These are phyloP conservation scores for Ormyrus nitidulus DNA, from an alignment of 2,888 invertebrate species.

Conservation along the genomic window DNA sequence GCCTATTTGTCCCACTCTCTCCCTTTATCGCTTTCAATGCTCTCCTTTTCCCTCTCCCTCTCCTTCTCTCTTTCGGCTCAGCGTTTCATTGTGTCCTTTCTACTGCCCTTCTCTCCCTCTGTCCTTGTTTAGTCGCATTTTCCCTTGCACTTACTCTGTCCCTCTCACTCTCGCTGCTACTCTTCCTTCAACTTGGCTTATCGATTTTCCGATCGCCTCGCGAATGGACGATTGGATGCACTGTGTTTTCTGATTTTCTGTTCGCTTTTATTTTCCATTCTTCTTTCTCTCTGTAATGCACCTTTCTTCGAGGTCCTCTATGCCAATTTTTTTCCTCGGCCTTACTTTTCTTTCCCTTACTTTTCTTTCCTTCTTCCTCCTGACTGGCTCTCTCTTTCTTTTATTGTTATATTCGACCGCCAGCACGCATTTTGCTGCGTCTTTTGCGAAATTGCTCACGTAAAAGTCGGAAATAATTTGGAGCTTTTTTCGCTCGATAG, in stretches of 20 bases:
- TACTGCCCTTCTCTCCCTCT: constrained; percentile 4
- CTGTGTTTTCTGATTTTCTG: constrained; percentile 53
- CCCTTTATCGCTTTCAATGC: constrained; percentile 29
- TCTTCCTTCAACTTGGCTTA: constrained; percentile 51
- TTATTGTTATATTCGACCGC: constrained; percentile 46
- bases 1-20: constrained; percentile 40
- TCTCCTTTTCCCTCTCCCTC: background rate
- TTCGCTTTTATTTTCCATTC: constrained; percentile 50
- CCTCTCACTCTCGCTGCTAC: constrained; percentile 28
- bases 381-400: constrained; percentile 17
- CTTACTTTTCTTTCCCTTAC: background rate
- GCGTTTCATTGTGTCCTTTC: constrained; percentile 44
- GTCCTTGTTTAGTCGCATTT: constrained; percentile 26
- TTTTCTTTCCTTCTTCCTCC: constrained; percentile 8
- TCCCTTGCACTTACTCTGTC: constrained; percentile 11
- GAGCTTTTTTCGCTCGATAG: constrained; percentile 53
- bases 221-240: constrained; percentile 52
- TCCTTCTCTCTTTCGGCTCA: background rate
- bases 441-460: constrained; percentile 49
- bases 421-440: constrained; percentile 32
- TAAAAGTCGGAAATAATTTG: constrained; percentile 56
- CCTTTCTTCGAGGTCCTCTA: constrained; percentile 38
- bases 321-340: constrained; percentile 32
- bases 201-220: constrained; percentile 52
- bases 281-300: constrained; percentile 47